These are phyloP conservation scores for Heliocidaris erythrogramma DNA, from an alignment of 35 echinoderm and acorn worm species.

Conservation along the genomic window DNA sequence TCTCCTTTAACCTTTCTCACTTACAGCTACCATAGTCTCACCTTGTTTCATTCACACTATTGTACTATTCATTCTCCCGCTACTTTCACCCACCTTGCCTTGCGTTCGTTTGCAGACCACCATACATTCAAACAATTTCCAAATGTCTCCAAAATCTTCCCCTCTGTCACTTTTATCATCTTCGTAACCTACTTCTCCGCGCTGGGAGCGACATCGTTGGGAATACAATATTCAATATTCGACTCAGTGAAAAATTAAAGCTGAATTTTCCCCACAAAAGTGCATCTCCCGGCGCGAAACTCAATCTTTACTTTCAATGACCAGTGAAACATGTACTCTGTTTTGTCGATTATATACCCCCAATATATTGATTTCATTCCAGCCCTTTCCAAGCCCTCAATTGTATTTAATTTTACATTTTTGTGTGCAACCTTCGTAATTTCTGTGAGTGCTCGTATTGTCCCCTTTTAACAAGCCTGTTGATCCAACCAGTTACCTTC, in stretches of 20 bases:
- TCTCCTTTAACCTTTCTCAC: neutral
- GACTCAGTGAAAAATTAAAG: slow-evolving; percentile 1
- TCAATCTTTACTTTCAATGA: slow-evolving; percentile 35
- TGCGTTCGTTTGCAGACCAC: neutral
- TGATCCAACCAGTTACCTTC: neutral
- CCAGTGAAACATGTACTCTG: neutral
- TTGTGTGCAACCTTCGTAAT: neutral
- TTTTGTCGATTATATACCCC: neutral
- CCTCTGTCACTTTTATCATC: neutral
- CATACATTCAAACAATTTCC: slow-evolving; percentile 5
- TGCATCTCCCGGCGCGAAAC: slow-evolving; percentile 16
- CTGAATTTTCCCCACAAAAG: slow-evolving; percentile 12
- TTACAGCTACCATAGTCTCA: neutral
- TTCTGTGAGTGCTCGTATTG: slow-evolving; percentile 7
- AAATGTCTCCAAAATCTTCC: neutral
- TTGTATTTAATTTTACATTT: slow-evolving; percentile 17
- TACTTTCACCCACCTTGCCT: neutral
- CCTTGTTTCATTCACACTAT: neutral
- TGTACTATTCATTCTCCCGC: neutral
- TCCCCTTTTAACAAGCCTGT: neutral
- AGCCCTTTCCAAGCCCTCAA: neutral
- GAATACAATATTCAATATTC: slow-evolving; percentile 45
- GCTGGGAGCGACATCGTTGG: neutral
- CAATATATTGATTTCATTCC: neutral
- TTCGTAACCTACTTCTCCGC: neutral